A percentile compares a stretch with the other conserved stretches of the same genome.
phyloP scores from a whole-genome alignment of 2,888 invertebrate species.

The Lepidonotus clava region DNA sequence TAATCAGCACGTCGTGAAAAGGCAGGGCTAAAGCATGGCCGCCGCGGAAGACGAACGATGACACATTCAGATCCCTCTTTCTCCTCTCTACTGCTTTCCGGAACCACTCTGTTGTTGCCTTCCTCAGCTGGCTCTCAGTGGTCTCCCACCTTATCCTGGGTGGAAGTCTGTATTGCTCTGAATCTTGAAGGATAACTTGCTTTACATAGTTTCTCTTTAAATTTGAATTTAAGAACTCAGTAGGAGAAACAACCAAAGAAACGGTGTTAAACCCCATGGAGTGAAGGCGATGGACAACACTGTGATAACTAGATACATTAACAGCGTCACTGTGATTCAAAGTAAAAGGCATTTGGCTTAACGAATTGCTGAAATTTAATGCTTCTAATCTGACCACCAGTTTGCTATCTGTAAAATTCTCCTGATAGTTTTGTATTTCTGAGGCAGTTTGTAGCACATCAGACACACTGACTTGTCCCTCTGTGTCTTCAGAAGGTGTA shows the following conservation, averaged over 20 bases:
- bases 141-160: constrained; percentile 29
- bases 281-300: neutral
- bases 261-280: neutral
- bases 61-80: neutral
- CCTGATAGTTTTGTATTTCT: neutral
- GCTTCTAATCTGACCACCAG: neutral
- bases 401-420: constrained; percentile 11
- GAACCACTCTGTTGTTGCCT: neutral
- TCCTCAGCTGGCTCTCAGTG: neutral
- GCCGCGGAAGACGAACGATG: constrained; percentile 38
- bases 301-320: neutral
- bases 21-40: neutral
- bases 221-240: neutral
- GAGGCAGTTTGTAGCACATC: neutral
- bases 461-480: neutral
- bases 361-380: neutral
- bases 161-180: neutral
- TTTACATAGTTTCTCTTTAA: neutral
- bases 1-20: constrained; percentile 25
- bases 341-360: neutral
- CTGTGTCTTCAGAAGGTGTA: neutral
- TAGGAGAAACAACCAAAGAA: constrained; percentile 1
- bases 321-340: neutral
- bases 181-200: neutral
- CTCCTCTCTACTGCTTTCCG: neutral